These are phyloP conservation scores for Hylia prasina DNA, from an alignment of 2,113 vertebrate species.

Conservation along the genomic window DNA sequence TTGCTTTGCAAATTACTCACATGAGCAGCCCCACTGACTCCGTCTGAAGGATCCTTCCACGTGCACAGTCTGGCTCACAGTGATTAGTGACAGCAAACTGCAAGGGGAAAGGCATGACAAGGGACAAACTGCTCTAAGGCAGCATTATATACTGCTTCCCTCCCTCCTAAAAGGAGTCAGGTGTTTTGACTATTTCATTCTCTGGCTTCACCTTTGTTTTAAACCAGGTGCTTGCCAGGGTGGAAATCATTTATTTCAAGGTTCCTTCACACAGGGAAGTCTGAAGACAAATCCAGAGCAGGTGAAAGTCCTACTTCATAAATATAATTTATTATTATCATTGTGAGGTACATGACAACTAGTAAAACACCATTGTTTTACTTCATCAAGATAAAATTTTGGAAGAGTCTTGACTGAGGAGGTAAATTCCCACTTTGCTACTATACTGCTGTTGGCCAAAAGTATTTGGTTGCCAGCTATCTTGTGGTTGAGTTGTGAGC, in stretches of 20 bases:
- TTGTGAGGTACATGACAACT: background rate
- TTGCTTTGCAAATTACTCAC: background rate
- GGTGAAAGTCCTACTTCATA: background rate
- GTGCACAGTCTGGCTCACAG: background rate
- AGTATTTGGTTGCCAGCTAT: background rate
- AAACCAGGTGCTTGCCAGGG: background rate
- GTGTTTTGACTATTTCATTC: background rate
- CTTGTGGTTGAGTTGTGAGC: background rate
- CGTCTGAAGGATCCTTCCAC: background rate
- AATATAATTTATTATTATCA: background rate
- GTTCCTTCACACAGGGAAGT: background rate
- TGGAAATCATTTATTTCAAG: background rate
- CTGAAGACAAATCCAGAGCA: background rate
- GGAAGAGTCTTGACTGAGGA: background rate
- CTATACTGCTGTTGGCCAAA: background rate
- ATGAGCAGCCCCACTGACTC: background rate
- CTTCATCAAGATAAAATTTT: background rate
- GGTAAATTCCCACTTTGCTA: background rate
- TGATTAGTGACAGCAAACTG: slow-evolving; percentile 1
- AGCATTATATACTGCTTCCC: background rate
- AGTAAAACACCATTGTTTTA: background rate
- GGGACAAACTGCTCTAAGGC: background rate
- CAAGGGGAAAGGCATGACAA: background rate
- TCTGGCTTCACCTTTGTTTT: background rate
- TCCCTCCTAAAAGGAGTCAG: background rate